Evolutionary conservation across 2,888 invertebrate genomes (phyloP).

Genomic region (Marronus borbonicus): DNA sequence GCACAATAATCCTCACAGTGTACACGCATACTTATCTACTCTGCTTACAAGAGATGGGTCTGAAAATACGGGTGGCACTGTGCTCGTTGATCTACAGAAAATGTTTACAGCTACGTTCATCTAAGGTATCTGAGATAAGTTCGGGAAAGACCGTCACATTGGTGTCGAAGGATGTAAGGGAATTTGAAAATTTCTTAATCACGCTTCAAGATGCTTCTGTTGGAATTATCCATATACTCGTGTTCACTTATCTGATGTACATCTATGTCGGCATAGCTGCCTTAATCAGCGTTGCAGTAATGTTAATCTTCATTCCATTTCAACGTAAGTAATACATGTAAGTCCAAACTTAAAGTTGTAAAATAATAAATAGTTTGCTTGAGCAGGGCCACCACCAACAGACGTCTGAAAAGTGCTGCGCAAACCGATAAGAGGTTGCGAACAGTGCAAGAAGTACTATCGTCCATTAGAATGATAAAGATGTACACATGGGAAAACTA

Average conservation of each 20-base stretch:
- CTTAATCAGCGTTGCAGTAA: conserved; percentile 71
- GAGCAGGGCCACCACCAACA: conserved; percentile 68
- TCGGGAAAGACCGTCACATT: conserved; percentile 73
- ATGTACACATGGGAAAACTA: conserved; percentile 72
- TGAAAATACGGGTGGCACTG: conserved; percentile 80
- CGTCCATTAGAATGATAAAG: conserved; percentile 87
- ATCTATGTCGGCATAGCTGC: conserved; percentile 70
- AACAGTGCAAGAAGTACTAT: conserved; percentile 92
- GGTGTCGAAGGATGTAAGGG: conserved; percentile 87
- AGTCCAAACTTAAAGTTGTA: conserved; percentile 77
- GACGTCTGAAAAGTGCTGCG: conserved; percentile 45
- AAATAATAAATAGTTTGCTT: conserved; percentile 66
- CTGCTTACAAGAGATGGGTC: conserved; percentile 79
- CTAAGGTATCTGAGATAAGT: conserved; percentile 85
- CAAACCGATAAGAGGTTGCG: conserved; percentile 89
- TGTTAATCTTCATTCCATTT: conserved; percentile 66
- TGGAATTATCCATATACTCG: conserved; percentile 82
- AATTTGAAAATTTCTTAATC: conserved; percentile 85
- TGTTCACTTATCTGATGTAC: conserved; percentile 81
- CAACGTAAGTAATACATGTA: conserved; percentile 78
- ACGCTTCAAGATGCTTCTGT: conserved; percentile 87
- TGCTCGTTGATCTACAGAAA: conserved; percentile 85
- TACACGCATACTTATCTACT: conserved; percentile 84
- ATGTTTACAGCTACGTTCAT: conserved; percentile 81
- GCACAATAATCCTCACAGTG: conserved; percentile 73